Evolutionary conservation across 2,888 invertebrate genomes (phyloP).

Genomic region (Choreutis nemorana): DNA sequence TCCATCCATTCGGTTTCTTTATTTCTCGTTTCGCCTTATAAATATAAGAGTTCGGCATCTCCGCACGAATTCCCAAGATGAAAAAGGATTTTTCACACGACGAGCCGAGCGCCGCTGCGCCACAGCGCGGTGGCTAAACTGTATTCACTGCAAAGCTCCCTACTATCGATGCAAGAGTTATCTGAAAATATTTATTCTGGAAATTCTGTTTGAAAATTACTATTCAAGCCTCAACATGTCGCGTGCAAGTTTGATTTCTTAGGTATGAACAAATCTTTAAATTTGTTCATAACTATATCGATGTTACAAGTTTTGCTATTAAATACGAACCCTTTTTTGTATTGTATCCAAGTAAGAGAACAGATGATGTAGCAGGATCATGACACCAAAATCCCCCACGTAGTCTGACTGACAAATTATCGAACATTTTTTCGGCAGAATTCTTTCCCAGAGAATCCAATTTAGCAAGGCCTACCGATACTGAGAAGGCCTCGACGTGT

Average conservation of each 20-base stretch:
- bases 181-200: slow-evolving; percentile 15
- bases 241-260: too few relatives aligned
- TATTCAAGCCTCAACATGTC: too few relatives aligned
- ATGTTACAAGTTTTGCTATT: too few relatives aligned
- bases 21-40: slow-evolving; percentile 54
- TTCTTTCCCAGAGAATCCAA: slow-evolving; percentile 48
- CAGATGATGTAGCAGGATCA: slow-evolving; percentile 57
- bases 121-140: slow-evolving; percentile 25
- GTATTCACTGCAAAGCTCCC: slow-evolving; percentile 30
- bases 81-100: slow-evolving; percentile 56
- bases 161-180: slow-evolving; percentile 29
- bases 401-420: slow-evolving; percentile 53
- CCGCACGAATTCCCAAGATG: slow-evolving; percentile 57
- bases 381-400: slow-evolving; percentile 37
- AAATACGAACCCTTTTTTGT: too few relatives aligned
- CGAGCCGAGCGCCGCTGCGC: slow-evolving; percentile 25
- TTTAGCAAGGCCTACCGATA: slow-evolving; percentile 43
- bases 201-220: not conserved
- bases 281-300: too few relatives aligned
- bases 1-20: slow-evolving; percentile 54
- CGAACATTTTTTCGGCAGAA: slow-evolving; percentile 50
- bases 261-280: too few relatives aligned
- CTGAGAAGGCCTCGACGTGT: slow-evolving; percentile 27
- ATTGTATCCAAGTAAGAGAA: too few relatives aligned
- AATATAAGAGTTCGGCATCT: slow-evolving; percentile 58